Base-by-base conservation (phyloP, 1,140 invertebrate species). In the Ptiloglossa arizonensis region DNA sequence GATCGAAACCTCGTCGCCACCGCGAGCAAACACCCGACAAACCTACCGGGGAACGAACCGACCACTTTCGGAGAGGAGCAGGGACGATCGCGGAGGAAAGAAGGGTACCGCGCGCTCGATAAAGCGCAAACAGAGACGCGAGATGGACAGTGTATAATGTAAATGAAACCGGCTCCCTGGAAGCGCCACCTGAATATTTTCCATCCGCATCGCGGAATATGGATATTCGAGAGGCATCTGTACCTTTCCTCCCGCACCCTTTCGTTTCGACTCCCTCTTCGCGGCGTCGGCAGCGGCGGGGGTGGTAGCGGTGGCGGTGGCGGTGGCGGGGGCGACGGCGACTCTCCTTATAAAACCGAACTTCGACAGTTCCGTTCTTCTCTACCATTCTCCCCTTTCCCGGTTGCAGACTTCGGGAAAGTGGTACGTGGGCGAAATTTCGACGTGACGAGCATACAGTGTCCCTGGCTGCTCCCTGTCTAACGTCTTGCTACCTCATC, bases 401-500 rank as follows among this genome's bases (percentile, higher is more conserved):
- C 71, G 73, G 59, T 68, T 41, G 64, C 75, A 86, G 86, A 87
- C 85, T 87, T 86, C 72, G 85, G 66, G 71, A 84, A 87, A 86
- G 86, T 86, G 81, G 85, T 87, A 86, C 86, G 86, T 83, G 86
- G 79, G 75, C 81, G 79, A 86, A 87, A 87, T 87, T 87, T 86
- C 74, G 48, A 86, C 84, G 85, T 86, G 84, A 86, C 83, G 80
- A 63, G 83, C 84, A 86, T 86, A 79, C 80, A 85, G 80, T 79
- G 80, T 67, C 76, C 72, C 70, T 52, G 68, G 29, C 52, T 27
- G 19, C 66, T 66, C 41, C 22, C 74, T 17, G 27, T 44, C 27
- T 29, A 68, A 70, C 56, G 56, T 62, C 74, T 71, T 48, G 54
- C 72, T 73, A 73, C 64, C 70, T 64, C 70, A 59, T 75, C 72